phyloP scores from a whole-genome alignment of 2,888 invertebrate species.

The Pantelozetes paolii region DNA sequence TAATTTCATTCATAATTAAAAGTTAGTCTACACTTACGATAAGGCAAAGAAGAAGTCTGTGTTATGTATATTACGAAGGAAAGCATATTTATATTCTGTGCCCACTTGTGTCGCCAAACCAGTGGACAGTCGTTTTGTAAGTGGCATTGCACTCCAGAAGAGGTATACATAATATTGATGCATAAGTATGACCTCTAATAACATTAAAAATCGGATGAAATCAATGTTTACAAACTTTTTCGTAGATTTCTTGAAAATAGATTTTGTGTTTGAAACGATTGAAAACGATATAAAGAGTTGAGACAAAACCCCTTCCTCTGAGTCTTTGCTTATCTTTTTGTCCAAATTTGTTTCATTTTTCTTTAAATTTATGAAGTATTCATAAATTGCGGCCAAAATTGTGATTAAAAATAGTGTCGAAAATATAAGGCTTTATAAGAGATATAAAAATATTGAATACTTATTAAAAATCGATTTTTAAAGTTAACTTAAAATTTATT shows the following conservation, averaged over 20 bases:
- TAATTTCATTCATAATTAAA: background rate
- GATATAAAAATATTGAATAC: conserved; percentile 14
- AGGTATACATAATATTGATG: conserved; percentile 35
- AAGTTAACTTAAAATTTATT: background rate
- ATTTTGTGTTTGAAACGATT: conserved; percentile 20
- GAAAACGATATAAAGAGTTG: conserved; percentile 35
- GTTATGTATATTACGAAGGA: conserved; percentile 39
- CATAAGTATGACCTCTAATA: conserved; percentile 35
- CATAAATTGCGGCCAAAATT: conserved; percentile 34
- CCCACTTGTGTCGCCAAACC: conserved; percentile 6
- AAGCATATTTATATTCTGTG: conserved; percentile 26
- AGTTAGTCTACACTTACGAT: conserved; percentile 25
- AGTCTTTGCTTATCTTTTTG: too few species aligned
- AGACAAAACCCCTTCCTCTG: background rate
- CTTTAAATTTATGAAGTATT: background rate
- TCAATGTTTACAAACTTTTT: conserved; percentile 40
- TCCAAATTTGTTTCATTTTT: background rate
- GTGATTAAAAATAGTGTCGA: conserved; percentile 15
- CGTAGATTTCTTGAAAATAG: conserved; percentile 19
- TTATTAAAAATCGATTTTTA: background rate
- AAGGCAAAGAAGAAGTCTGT: conserved; percentile 40
- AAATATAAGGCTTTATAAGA: conserved; percentile 5
- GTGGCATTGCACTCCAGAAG: conserved; percentile 13
- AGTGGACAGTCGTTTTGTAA: conserved; percentile 17
- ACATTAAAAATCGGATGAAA: conserved; percentile 36